Evolutionary conservation across 2,113 vertebrate genomes (phyloP).

Genomic region (Acrocephalus kingi): DNA sequence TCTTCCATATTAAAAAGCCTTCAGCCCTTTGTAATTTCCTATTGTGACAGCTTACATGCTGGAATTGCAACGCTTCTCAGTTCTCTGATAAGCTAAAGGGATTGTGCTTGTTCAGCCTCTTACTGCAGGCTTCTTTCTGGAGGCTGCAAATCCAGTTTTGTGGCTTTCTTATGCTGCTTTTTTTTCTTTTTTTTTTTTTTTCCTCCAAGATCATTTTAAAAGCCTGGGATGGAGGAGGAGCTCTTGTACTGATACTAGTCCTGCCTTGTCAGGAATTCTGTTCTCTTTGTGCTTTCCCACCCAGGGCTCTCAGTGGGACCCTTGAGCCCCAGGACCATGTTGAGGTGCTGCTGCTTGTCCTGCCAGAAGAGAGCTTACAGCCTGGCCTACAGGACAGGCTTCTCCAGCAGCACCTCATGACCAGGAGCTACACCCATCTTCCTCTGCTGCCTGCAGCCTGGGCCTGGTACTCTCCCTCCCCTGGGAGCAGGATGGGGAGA

Average conservation of each 20-base stretch:
- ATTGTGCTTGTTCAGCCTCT: constrained; percentile 45
- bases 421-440: neutral
- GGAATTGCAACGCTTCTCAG: neutral
- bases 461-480: neutral
- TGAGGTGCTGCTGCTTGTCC: neutral
- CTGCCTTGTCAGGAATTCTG: neutral
- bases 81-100: constrained; percentile 28
- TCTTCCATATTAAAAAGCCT: neutral
- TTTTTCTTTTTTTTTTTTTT: neutral
- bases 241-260: neutral
- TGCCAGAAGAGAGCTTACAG: neutral
- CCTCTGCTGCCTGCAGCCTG: neutral
- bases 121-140: neutral
- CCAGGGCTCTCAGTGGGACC: neutral
- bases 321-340: no score
- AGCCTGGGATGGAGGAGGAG: neutral
- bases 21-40: neutral
- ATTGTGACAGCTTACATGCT: neutral
- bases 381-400: neutral
- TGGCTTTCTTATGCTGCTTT: neutral
- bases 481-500: neutral
- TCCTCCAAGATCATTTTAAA: neutral
- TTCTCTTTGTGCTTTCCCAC: neutral
- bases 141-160: constrained; percentile 47
- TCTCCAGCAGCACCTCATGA: neutral